Evolutionary conservation across 2,888 invertebrate genomes (phyloP), one percentile per base, ranked within the genome.

Genomic region (Phania funesta): DNA sequence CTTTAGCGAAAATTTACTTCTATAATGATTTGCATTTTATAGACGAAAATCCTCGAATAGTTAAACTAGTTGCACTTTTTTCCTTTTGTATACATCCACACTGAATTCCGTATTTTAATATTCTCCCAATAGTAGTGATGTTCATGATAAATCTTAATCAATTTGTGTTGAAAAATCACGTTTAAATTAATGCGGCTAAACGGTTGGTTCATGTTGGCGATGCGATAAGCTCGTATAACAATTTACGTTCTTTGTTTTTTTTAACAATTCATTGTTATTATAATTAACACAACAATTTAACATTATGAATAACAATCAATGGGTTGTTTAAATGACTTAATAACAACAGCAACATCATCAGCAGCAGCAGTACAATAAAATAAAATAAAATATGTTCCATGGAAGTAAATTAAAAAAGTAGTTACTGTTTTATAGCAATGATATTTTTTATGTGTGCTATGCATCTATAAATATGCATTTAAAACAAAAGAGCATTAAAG

Each of bases 271-370:
- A 11, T 68, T 74, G 65, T 76, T 71, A 67, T 81, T 76, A 71
- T 81, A 81, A 81, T 81, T 81, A 81, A 81, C 80, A 76, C 76
- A 67, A 81, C 80, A 76, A 76, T 81, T 81, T 73, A 76, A 73
- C 67, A 81, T 76, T 67, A 81, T 76, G 76, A 76, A 81, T 76
- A 76, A 76, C 76, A 76, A 76, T 71, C 76, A 81, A 71, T 81
- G 76, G 52, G 71, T 52, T 76, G 80, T 80, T 75, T 70, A 74
- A 74, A 65, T 24, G 32, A 71, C 50, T 58, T 29, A 74, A 73
- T 44, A 56, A 75, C 56, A 65, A 48, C 3, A 52, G 18, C 16
- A 60, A 16, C n/a, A 41, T 9, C n/a, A 3, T n/a, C 38, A 29
- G n/a, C 65, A 22, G 13, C 29, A n/a, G 54, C 46, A 26, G 18